Evolutionary conservation across 2,888 invertebrate species (phyloP), one percentile per base, ranked within the genome.

Genomic region (Phengaris arion): DNA sequence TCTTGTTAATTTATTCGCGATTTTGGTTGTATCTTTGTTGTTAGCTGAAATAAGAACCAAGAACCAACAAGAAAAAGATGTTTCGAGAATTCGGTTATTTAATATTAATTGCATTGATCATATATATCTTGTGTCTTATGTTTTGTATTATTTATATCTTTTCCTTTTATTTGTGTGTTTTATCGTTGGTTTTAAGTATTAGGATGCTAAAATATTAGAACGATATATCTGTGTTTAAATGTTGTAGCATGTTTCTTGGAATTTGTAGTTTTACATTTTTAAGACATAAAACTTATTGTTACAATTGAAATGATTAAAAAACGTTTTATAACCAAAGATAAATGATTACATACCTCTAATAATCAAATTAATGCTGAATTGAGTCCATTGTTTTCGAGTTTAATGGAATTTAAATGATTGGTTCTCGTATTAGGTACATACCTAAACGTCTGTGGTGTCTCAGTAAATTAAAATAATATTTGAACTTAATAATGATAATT

Each of bases 1-100:
- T 64, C 64, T 64, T 64, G 64, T 64, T 64, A 45, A 64, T 64
- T 64, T 64, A 64, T 64, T 64, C 64, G 64, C 6, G 13, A 64
- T 10, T 13, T 64, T 64, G 8, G 48, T 59, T 10, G 64, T 64
- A 35, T 64, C 35, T 64, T 64, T 64, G 35, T 64, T 64, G 64
- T 64, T 64, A 4, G 9, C 1, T 52, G 64, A 64, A 64, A 35
- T 45, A 35, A 45, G 64, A 64, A 5, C 64, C 64, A 64, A 2
- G 35, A 35, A 35, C 35, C 0, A 35, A 35, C 35, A 35, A 35
- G 35, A 35, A 35, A 35, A 35, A 35, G 35, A 35, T 64, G 35
- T 64, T 64, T 64, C 10, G 35, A 6, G 35, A 45, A 45, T 45
- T 64, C 10, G 12, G 64, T 64, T 45, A 64, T 64, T 64, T 64